These are phyloP conservation scores for Terrapene triunguis DNA, from an alignment of 2,113 vertebrate genomes.

Conservation along the genomic window DNA sequence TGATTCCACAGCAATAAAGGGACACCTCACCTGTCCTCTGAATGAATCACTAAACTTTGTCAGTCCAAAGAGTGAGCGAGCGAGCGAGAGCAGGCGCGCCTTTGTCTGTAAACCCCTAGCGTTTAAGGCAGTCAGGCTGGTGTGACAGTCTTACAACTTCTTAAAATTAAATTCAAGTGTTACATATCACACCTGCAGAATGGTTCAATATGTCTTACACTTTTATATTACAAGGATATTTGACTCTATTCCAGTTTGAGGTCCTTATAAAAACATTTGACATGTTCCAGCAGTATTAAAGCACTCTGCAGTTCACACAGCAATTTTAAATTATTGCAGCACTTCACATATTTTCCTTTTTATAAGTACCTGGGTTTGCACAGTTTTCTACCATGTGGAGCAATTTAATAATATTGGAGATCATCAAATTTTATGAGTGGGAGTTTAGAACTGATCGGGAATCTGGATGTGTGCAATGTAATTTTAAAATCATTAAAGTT, in stretches of 20 bases:
- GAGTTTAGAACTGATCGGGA: background rate
- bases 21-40: background rate
- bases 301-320: background rate
- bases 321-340: background rate
- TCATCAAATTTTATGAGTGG: background rate
- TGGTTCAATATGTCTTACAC: background rate
- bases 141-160: background rate
- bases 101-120: background rate
- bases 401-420: background rate
- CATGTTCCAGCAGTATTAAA: background rate
- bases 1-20: background rate
- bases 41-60: background rate
- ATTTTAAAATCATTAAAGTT: background rate
- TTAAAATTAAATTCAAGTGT: background rate
- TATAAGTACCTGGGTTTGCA: background rate
- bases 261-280: slow-evolving; percentile 7
- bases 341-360: background rate
- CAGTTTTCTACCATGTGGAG: background rate
- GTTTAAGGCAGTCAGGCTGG: background rate
- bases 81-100: too few species aligned
- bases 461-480: background rate
- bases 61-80: background rate
- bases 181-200: background rate
- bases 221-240: slow-evolving; percentile 35
- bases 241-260: background rate